Evolutionary conservation across 2,113 vertebrate genomes (phyloP).

Genomic region (Oreotragus oreotragus): DNA sequence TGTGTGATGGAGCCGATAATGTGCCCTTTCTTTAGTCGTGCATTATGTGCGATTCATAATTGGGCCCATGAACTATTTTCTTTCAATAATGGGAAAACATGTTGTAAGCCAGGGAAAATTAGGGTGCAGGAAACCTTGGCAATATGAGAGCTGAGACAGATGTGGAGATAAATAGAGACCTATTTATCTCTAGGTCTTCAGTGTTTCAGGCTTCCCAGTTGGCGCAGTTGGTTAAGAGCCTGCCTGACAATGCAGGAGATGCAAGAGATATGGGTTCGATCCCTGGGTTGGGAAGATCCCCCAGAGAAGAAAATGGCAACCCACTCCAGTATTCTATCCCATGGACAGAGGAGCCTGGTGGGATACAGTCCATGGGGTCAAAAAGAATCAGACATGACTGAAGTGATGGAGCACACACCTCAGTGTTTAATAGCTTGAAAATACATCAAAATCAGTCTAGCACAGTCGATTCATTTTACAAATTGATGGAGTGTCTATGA

Average conservation of each 20-base stretch:
- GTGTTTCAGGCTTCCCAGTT: not conserved
- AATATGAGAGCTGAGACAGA: not conserved
- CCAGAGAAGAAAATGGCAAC: not conserved
- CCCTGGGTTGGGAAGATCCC: not conserved
- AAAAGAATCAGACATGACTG: not conserved
- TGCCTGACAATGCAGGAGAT: not conserved
- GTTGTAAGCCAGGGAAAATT: not conserved
- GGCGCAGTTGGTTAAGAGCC: not conserved
- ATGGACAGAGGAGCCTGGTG: not conserved
- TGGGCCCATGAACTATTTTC: not conserved
- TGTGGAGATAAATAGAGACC: not conserved
- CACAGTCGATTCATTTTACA: not conserved
- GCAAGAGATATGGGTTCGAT: not conserved
- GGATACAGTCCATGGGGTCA: not conserved
- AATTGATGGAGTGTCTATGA: not conserved
- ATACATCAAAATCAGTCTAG: not conserved
- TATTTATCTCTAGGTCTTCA: not conserved
- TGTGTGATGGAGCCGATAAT: not conserved
- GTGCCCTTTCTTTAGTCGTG: not conserved
- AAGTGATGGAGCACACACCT: not conserved
- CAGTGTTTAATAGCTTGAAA: not conserved
- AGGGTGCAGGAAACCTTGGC: not conserved
- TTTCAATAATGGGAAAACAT: not conserved
- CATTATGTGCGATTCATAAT: not conserved
- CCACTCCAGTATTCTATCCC: not conserved